A percentile compares a stretch with the other conserved stretches of the same genome.
phyloP scores from a whole-genome alignment of 1,140 invertebrate genomes.

The Lethrus apterus region DNA sequence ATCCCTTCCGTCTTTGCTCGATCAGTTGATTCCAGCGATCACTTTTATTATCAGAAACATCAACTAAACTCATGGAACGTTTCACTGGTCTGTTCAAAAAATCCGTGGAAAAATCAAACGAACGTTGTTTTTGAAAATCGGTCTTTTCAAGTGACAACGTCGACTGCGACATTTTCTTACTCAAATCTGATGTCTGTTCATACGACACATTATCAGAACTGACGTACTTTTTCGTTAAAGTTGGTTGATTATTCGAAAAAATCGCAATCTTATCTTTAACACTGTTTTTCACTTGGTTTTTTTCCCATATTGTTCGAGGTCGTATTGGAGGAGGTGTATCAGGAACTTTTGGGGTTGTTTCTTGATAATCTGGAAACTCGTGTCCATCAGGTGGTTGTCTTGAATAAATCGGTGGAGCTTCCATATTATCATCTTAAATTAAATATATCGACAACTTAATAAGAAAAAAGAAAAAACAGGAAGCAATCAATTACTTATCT shows the following conservation, averaged over 20 bases:
- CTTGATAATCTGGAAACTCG: slow-evolving; percentile 72
- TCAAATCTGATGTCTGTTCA: slow-evolving; percentile 6
- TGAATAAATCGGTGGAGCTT: slow-evolving; percentile 41
- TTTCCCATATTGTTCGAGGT: background rate
- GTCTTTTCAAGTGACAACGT: background rate
- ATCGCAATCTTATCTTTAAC: slow-evolving; percentile 83
- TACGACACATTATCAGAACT: slow-evolving; percentile 19
- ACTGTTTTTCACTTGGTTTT: slow-evolving; percentile 45
- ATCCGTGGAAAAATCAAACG: no score
- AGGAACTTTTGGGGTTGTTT: slow-evolving; percentile 40
- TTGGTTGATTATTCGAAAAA: slow-evolving; percentile 54
- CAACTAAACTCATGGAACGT: slow-evolving; percentile 3
- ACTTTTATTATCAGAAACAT: slow-evolving; percentile 2
- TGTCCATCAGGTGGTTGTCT: slow-evolving; percentile 80
- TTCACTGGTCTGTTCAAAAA: background rate
- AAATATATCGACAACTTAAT: no score
- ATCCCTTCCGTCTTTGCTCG: slow-evolving; percentile 70
- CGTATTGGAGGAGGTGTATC: background rate
- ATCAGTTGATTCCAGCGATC: slow-evolving; percentile 55
- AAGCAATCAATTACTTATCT: no score
- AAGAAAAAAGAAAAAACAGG: no score
- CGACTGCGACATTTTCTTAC: slow-evolving; percentile 31
- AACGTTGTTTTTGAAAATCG: background rate
- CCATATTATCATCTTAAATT: slow-evolving; percentile 31
- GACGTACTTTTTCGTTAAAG: slow-evolving; percentile 4